Evolutionary conservation across 2,888 invertebrate species (phyloP), one percentile per base, ranked within the genome.

Genomic region (Melitaea athalia): DNA sequence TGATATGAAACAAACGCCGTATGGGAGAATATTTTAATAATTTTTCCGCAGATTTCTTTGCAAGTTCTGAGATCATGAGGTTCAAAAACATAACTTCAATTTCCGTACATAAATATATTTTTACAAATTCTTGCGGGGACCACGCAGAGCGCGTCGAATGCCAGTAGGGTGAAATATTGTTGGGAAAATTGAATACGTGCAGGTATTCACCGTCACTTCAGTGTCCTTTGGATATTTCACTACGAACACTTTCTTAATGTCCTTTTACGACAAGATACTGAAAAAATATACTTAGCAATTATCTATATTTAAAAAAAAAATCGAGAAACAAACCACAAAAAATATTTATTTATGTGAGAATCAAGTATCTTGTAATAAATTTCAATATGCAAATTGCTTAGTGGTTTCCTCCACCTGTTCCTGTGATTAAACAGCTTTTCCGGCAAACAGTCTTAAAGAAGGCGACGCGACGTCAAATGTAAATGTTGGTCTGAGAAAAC

Each of bases 371-470:
- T 83, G 87, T 87, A 86, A 85, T 82, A 86, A 89, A 87, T 84
- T 86, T 84, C 86, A 89, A 91, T 89, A 88, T 85, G 85, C 85
- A 90, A 88, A 89, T 88, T 87, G 85, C 86, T 85, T 81, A 80
- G 76, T 81, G 81, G 77, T 75, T 82, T 79, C 81, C 81, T 74
- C 76, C 78, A 79, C 90, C 89, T 89, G 88, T 87, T 88, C 85
- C 86, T 79, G 86, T 89, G 91, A 91, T 91, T 91, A 91, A 91
- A 91, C 88, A 86, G 85, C 85, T 85, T 86, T 85, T 79, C 78
- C 76, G 77, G 81, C 84, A 86, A 89, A 86, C 84, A 85, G 75
- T 80, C 79, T 78, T 72, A 76, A 78, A 77, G 79, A 77, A 79
- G 81, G 77, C 82, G 83, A 62, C 71, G 69, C 71, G 75, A 79